Evolutionary conservation across 2,113 vertebrate genomes (phyloP), one percentile per base, ranked within the genome.

Genomic region (Gnathonemus longibarbis): DNA sequence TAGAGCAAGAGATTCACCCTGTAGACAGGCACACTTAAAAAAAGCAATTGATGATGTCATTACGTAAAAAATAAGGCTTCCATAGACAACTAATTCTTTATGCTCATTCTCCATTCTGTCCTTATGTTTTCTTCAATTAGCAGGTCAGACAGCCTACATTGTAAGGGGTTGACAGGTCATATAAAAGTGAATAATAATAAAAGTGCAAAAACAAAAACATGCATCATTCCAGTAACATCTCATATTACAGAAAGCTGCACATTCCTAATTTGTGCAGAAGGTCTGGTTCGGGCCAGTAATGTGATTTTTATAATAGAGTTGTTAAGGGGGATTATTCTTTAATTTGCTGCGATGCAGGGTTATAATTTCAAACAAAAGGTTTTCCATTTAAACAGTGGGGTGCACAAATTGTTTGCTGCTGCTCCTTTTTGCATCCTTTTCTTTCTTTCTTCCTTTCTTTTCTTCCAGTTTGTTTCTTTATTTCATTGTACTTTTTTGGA

Each of bases 401-500:
- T 92, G 92, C 93, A 91, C 88, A 91, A 70, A 90, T 89, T 91
- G 91, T 84, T 56, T 80, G 91, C 90, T 92, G 91, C 90, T 93
- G 90, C 91, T 92, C 94, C 89, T 92, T 93, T 92, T 39, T 94
- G 91, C 93, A 94, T 84, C 48, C 66, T 1, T n/a, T 66, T n/a
- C 42, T 53, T 74, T 52, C 50, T 52, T 53, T 53, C 50, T 53
- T 49, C 2, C 48, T 49, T 49, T 49, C 48, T 49, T 49, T 49
- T 13, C 11, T 13, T 49, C 42, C 90, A 93, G 92, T 92, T 90
- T 92, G 91, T 91, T 91, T 92, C 92, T 92, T 94, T 89, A 90
- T 92, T 94, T 94, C 93, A 93, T 95, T 93, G 94, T 93, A 93
- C 93, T 93, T 93, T 94, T 93, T 93, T 95, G 94, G 96, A 96